phyloP scores from a whole-genome alignment of 2,797 vertebrate species.

The Aldrovandia affinis region DNA sequence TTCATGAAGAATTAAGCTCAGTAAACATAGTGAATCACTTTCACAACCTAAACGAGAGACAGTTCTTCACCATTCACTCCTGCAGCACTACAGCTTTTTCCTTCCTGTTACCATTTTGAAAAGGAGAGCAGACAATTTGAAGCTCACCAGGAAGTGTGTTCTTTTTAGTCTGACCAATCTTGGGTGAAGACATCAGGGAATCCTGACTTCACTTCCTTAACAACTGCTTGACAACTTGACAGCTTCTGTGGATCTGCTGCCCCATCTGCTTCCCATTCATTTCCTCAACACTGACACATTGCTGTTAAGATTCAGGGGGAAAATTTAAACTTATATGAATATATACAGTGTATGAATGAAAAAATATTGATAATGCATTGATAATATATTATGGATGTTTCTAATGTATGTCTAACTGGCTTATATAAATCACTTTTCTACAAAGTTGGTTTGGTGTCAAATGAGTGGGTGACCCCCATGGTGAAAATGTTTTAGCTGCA shows the following conservation, averaged over 20 bases:
- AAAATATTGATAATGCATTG: too few relatives aligned
- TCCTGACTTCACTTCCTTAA: neutral
- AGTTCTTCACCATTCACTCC: neutral
- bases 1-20: neutral
- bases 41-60: neutral
- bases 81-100: neutral
- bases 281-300: too few relatives aligned
- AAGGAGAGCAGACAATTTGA: neutral
- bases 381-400: too few relatives aligned
- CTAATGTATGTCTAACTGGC: too few relatives aligned
- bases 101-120: neutral
- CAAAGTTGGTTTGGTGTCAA: neutral
- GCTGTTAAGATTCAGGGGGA: too few relatives aligned
- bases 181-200: neutral
- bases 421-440: neutral
- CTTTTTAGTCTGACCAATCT: neutral
- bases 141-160: neutral
- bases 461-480: neutral
- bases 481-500: neutral
- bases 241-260: neutral
- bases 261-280: neutral
- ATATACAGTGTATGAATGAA: too few relatives aligned
- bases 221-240: slow-evolving; percentile 1
- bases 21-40: neutral
- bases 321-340: too few relatives aligned